Percentiles rank a stretch among this genome's conserved stretches.
Conservation (phyloP, 2,888 invertebrate genomes). For the Ryuthela nishihirai region DNA sequence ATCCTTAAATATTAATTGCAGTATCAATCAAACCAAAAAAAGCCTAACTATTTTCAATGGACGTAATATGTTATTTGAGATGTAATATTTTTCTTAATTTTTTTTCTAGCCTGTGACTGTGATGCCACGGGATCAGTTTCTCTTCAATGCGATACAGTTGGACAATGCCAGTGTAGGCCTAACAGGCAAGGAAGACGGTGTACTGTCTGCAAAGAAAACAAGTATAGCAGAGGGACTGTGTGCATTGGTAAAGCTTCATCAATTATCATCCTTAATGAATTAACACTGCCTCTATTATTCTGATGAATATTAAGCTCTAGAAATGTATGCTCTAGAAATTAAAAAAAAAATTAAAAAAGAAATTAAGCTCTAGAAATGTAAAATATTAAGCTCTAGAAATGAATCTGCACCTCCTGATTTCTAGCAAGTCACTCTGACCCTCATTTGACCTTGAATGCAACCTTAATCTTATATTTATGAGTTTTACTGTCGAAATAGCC, state of each 20-base stretch:
- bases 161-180: slow-evolving; percentile 67
- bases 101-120: slow-evolving; percentile 70
- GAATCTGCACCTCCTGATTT: too few species aligned
- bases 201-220: slow-evolving; percentile 95
- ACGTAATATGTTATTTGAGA: not conserved
- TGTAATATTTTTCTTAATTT: not conserved
- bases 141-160: slow-evolving; percentile 77
- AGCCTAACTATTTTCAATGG: not conserved
- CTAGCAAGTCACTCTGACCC: too few species aligned
- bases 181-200: slow-evolving; percentile 87
- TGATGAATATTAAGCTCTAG: not conserved
- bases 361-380: too few species aligned
- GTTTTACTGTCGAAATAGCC: too few species aligned
- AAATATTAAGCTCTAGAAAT: too few species aligned
- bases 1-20: not conserved
- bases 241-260: slow-evolving; percentile 53
- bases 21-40: too few species aligned
- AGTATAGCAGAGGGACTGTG: slow-evolving; percentile 82
- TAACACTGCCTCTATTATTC: too few species aligned
- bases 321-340: not conserved
- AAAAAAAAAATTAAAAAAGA: too few species aligned
- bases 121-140: slow-evolving; percentile 83
- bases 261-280: too few species aligned
- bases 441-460: too few species aligned
- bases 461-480: too few species aligned